Evolutionary conservation across 2,888 invertebrate species (phyloP).

Genomic region (Amaurobius ferox): DNA sequence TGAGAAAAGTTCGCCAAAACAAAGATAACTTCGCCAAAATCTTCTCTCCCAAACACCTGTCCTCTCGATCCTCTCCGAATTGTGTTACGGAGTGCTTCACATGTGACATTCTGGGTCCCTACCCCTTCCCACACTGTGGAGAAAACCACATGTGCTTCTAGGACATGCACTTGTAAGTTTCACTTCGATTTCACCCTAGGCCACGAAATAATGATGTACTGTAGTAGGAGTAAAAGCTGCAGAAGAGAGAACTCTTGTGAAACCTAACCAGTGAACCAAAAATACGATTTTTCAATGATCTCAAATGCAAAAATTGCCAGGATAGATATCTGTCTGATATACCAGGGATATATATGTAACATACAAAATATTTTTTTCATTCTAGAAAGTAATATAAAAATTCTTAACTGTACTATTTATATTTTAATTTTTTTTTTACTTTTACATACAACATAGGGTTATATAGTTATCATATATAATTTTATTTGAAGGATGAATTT

Average conservation of each 20-base stretch:
- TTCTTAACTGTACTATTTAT: too few relatives aligned
- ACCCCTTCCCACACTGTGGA: slow-evolving; percentile 32
- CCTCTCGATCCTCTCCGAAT: neutral
- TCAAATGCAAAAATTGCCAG: neutral
- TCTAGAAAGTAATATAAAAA: too few relatives aligned
- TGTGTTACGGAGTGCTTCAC: neutral
- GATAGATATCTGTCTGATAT: too few relatives aligned
- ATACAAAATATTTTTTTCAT: too few relatives aligned
- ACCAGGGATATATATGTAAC: too few relatives aligned
- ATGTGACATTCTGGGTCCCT: neutral
- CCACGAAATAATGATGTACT: slow-evolving; percentile 56
- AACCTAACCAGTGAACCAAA: neutral
- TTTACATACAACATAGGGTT: too few relatives aligned
- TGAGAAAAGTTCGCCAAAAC: slow-evolving; percentile 2
- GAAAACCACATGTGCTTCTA: slow-evolving; percentile 53
- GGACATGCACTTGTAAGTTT: slow-evolving; percentile 32
- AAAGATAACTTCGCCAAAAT: slow-evolving; percentile 9
- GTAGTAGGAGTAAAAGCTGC: slow-evolving; percentile 52
- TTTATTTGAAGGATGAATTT: too few relatives aligned
- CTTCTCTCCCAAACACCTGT: neutral
- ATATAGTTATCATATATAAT: too few relatives aligned
- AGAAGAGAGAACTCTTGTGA: neutral
- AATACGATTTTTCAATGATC: neutral
- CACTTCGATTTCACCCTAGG: slow-evolving; percentile 66
- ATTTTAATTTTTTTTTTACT: too few relatives aligned